phyloP scores from a whole-genome alignment of 2,888 invertebrate species.

The Conomelus anceps region DNA sequence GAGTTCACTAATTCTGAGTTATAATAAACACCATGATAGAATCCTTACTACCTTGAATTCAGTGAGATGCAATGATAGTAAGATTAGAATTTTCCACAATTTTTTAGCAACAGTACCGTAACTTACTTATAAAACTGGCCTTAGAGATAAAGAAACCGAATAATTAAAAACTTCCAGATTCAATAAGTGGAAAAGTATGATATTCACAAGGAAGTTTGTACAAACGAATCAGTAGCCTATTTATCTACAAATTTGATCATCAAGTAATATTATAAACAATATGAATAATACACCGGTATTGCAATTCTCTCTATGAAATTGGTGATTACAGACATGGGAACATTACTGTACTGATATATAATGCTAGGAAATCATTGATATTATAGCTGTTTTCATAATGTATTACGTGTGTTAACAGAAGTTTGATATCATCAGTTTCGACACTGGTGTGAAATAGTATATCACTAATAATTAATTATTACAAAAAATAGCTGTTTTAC shows the following conservation, averaged over 20 bases:
- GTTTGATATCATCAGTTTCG: not conserved
- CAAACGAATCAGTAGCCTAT: not conserved
- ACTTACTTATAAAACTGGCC: no score
- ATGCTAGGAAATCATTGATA: not conserved
- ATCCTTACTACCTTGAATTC: no score
- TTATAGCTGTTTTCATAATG: no score
- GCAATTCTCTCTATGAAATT: not conserved
- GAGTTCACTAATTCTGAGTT: no score
- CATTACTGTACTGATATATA: not conserved
- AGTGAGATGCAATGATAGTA: no score
- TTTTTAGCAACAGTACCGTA: no score
- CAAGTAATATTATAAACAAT: not conserved
- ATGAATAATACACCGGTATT: no score
- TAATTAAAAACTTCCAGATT: not conserved
- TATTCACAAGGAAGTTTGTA: not conserved
- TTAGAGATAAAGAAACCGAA: no score
- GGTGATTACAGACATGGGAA: not conserved
- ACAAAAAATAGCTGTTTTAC: no score
- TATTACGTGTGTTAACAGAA: no score
- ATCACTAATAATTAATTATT: not conserved
- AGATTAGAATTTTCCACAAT: no score
- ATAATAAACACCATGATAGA: no score
- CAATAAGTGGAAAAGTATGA: not conserved
- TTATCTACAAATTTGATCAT: not conserved
- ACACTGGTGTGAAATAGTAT: not conserved